Base-by-base conservation (phyloP, 2,888 invertebrate genomes). In the Pelosia muscerda region DNA sequence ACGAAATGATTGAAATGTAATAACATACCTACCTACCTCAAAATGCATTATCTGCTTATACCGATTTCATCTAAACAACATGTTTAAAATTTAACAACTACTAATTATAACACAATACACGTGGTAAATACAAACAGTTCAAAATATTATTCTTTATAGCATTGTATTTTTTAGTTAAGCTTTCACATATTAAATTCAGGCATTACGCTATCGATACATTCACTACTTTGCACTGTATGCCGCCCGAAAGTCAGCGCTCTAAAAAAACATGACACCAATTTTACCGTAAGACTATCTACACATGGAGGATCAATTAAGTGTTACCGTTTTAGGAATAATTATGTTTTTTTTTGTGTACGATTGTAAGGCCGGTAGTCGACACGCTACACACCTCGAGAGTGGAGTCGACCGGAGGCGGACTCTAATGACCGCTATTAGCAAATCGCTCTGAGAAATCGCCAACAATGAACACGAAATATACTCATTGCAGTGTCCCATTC, bases 321-420 rank as follows among this genome's bases (percentile, higher is more conserved):
- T 90, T 92, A 93, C 92, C 92, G 94, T 93, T 94, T 91, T 89
- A 84, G 87, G 84, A 89, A 91, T 93, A 93, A 93, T 93, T 92
- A 91, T 85, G 81, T 90, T 91, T 92, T 90, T 91, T 92, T 91
- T 92, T 92, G 86, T 86, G 72, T 77, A 77, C 72, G 76, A 80
- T 78, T 76, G 83, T 86, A 89, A 90, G 84, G 90, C 89, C 88
- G 85, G 91, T 88, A 90, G 93, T 90, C 86, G 83, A 83, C 91
- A 89, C 89, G 90, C 90, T 88, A 89, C 85, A 72, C 78, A 72
- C 78, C 81, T 81, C 84, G 78, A 81, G 81, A 84, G 82, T 72
- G 81, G 81, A 84, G 83, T 72, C 81, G 87, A 87, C 88, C 85
- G 86, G 87, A 79, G 92, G 89, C 89, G 87, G 86, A 78, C 86